These are phyloP conservation scores for Ooceraea biroi DNA, from an alignment of 1,140 invertebrate genomes.

Conservation along the genomic window DNA sequence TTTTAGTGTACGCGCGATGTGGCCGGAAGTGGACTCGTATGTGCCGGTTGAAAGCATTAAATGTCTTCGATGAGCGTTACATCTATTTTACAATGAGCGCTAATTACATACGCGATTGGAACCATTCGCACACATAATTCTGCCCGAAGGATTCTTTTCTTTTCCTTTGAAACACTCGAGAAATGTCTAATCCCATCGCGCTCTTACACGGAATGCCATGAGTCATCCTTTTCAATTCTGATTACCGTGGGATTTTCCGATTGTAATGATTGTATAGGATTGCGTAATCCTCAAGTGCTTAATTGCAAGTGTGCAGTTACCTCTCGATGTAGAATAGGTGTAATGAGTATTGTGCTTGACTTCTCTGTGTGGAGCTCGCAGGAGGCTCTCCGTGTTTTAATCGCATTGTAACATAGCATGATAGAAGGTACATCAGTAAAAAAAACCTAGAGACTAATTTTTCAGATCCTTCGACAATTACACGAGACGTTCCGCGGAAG, in stretches of 20 bases:
- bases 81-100: slow-evolving; percentile 17
- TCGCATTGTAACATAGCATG: slow-evolving; percentile 81
- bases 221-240: no score
- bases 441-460: slow-evolving; percentile 66
- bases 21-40: slow-evolving; percentile 22
- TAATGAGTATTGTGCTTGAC: slow-evolving; percentile 74
- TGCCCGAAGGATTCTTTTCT: neutral
- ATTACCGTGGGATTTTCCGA: neutral
- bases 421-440: slow-evolving; percentile 68
- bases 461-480: slow-evolving; percentile 60
- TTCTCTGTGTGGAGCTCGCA: slow-evolving; percentile 71
- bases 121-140: neutral
- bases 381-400: slow-evolving; percentile 75
- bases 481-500: neutral
- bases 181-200: neutral
- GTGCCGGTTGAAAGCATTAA: slow-evolving; percentile 63
- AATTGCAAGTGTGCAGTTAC: neutral
- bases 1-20: neutral
- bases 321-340: slow-evolving; percentile 18
- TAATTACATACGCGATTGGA: neutral
- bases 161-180: neutral
- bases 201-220: slow-evolving; percentile 8
- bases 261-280: neutral
- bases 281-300: neutral
- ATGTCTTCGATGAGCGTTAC: slow-evolving; percentile 67